Evolutionary conservation across 2,797 vertebrate species (phyloP).

Genomic region (Chrysolophus pictus): DNA sequence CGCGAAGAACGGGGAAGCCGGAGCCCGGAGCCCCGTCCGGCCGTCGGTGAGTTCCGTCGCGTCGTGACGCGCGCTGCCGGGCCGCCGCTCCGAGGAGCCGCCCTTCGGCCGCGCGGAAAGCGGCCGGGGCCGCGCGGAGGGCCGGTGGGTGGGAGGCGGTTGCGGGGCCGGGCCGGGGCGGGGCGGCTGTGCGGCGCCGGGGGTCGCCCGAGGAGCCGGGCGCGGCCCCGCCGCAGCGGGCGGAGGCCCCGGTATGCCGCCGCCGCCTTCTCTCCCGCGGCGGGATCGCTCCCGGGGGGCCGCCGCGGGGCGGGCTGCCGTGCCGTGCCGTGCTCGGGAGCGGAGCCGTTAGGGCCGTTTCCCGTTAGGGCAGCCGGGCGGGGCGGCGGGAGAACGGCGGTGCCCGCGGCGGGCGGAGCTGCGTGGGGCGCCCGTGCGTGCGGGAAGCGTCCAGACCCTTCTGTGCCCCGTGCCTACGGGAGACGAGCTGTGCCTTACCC

Average conservation of each 20-base stretch:
- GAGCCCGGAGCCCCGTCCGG: too few species aligned
- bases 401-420: fast-evolving
- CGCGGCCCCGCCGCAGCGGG: not conserved
- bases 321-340: too few species aligned
- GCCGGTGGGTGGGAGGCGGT: not conserved
- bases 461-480: fast-evolving
- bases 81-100: too few species aligned
- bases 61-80: not conserved
- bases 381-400: not conserved
- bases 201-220: too few species aligned
- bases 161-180: not conserved
- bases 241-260: not conserved
- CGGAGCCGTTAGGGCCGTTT: not conserved
- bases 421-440: not conserved
- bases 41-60: not conserved
- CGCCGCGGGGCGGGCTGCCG: not conserved
- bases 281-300: too few species aligned
- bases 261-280: too few species aligned
- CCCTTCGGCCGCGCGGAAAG: not conserved
- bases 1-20: not conserved
- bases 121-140: not conserved
- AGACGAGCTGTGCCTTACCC: not conserved
- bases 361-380: not conserved
- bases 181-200: not conserved
- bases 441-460: not conserved